These are phyloP conservation scores for Lypha dubia DNA, from an alignment of 2,888 invertebrate species.

Conservation along the genomic window DNA sequence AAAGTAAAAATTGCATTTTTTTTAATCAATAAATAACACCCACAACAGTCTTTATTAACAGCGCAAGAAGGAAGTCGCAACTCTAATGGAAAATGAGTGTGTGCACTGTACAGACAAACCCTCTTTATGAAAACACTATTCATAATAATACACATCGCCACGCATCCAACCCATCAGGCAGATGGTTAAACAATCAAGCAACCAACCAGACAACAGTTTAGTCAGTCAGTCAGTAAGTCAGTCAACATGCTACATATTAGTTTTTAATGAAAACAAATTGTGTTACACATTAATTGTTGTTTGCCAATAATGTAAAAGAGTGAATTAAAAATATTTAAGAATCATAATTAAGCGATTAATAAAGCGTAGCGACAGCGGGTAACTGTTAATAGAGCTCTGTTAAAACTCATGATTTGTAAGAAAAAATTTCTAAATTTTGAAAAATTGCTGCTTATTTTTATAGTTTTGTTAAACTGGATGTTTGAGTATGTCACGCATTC, in stretches of 20 bases:
- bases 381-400: no score
- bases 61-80: slow-evolving; percentile 5
- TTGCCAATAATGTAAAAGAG: slow-evolving; percentile 19
- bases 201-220: slow-evolving; percentile 15
- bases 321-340: not conserved
- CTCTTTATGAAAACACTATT: slow-evolving; percentile 52
- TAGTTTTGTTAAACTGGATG: no score
- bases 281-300: slow-evolving; percentile 27
- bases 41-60: slow-evolving; percentile 2
- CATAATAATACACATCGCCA: slow-evolving; percentile 37
- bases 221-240: slow-evolving; percentile 17
- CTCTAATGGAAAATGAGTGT: not conserved
- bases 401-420: no score
- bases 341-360: no score
- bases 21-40: slow-evolving; percentile 27
- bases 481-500: no score
- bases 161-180: slow-evolving; percentile 47
- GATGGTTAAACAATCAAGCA: slow-evolving; percentile 47
- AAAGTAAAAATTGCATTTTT: not conserved
- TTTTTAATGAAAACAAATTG: slow-evolving; percentile 32
- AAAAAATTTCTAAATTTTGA: no score
- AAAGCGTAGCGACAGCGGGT: no score
- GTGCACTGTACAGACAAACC: slow-evolving; percentile 13
- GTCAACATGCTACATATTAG: slow-evolving; percentile 48
- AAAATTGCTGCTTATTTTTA: no score